Evolutionary conservation across 2,113 vertebrate genomes (phyloP).

Genomic region (Puntigrus tetrazona): DNA sequence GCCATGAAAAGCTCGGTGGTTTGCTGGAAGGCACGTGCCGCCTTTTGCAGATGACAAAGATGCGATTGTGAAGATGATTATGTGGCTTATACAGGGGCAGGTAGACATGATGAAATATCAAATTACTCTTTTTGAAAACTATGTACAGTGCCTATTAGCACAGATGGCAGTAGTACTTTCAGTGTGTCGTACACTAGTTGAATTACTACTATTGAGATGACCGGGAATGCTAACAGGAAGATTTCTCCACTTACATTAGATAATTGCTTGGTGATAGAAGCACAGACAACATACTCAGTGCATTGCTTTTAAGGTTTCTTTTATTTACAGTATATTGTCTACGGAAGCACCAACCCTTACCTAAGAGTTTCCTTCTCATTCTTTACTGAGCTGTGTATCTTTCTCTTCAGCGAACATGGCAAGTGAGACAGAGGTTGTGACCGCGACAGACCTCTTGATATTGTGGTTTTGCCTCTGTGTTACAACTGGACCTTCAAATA

Average conservation of each 20-base stretch:
- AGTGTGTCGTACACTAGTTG: background rate
- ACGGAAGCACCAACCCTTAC: background rate
- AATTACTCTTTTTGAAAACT: background rate
- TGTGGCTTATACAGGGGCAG: background rate
- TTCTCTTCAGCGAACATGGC: background rate
- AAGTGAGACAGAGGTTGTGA: background rate
- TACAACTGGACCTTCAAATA: constrained; percentile 1
- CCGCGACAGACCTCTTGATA: background rate
- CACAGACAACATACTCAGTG: background rate
- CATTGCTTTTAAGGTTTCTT: background rate
- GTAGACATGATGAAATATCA: background rate
- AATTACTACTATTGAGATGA: background rate
- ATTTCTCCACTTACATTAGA: background rate
- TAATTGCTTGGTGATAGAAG: background rate
- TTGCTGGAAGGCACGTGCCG: background rate
- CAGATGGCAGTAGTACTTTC: background rate
- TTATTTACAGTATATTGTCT: background rate
- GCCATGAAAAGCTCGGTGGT: background rate
- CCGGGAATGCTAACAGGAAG: background rate
- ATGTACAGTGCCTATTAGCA: background rate
- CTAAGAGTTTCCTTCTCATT: background rate
- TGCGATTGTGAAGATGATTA: background rate
- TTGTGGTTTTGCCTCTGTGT: background rate
- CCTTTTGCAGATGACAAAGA: constrained; percentile 17
- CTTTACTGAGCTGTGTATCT: background rate